Conservation (phyloP, 2,113 vertebrate genomes). For the Xenopus borealis region DNA sequence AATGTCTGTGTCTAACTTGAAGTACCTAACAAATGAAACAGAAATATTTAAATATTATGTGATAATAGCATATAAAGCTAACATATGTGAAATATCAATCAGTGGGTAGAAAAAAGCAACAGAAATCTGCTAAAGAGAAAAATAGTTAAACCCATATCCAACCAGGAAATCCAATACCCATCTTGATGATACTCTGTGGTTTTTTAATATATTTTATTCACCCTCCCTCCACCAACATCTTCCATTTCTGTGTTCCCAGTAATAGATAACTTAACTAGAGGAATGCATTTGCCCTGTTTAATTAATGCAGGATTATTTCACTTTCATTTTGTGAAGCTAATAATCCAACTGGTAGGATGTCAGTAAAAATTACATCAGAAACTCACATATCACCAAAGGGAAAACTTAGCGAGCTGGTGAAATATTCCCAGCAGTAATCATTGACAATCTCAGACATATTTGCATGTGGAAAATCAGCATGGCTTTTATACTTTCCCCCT, state of each 20-base stretch:
- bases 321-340: slow-evolving; percentile 73
- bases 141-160: background rate
- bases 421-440: slow-evolving; percentile 64
- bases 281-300: slow-evolving; percentile 70
- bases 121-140: background rate
- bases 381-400: slow-evolving; percentile 62
- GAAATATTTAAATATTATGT: too few relatives aligned
- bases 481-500: background rate
- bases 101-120: background rate
- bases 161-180: background rate
- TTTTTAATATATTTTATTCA: background rate
- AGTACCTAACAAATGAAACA: too few relatives aligned
- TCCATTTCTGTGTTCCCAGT: slow-evolving; percentile 53
- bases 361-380: slow-evolving; percentile 78
- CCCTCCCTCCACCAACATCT: background rate
- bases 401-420: slow-evolving; percentile 61
- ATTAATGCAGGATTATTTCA: slow-evolving; percentile 77
- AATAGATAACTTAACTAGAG: slow-evolving; percentile 64
- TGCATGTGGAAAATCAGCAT: slow-evolving; percentile 55
- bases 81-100: too few relatives aligned
- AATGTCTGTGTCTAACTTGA: too few relatives aligned
- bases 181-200: background rate
- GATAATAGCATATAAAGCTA: too few relatives aligned
- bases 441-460: slow-evolving; percentile 61
- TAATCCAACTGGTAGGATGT: slow-evolving; percentile 69